A percentile compares a stretch with the other conserved stretches of the same genome.
Conservation (phyloP, 1,140 invertebrate genomes). For the Mizuhopecten yessoensis region DNA sequence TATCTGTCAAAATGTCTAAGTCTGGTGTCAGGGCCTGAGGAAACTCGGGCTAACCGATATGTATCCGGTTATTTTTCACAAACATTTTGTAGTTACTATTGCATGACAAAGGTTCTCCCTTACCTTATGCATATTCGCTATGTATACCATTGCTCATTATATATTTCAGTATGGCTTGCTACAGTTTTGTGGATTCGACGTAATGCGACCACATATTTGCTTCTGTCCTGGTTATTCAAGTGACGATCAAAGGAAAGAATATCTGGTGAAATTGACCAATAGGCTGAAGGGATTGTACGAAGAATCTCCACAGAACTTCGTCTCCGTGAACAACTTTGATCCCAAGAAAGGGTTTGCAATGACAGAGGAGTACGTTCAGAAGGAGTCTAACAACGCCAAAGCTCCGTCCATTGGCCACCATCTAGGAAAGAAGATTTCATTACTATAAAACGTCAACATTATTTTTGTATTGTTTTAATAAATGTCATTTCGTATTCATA, state of each 20-base stretch:
- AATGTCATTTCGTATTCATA: too few species aligned
- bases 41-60: too few species aligned
- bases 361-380: background rate
- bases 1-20: too few species aligned
- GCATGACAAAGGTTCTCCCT: too few species aligned
- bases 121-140: too few species aligned
- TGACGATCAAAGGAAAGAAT: background rate
- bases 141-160: too few species aligned
- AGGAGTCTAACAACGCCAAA: background rate
- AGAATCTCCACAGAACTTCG: background rate
- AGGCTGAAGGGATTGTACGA: background rate
- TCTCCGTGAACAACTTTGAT: background rate
- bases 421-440: background rate
- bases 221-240: background rate
- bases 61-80: too few species aligned
- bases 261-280: background rate
- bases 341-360: background rate
- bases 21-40: too few species aligned
- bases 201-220: conserved; percentile 43
- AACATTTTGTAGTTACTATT: too few species aligned
- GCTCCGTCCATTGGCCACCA: background rate
- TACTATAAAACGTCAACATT: too few species aligned
- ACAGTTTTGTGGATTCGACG: conserved; percentile 50
- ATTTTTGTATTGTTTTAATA: too few species aligned
- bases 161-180: conserved; percentile 51